Evolutionary conservation across 2,797 vertebrate species (phyloP).

Genomic region (Acanthurus tractus): DNA sequence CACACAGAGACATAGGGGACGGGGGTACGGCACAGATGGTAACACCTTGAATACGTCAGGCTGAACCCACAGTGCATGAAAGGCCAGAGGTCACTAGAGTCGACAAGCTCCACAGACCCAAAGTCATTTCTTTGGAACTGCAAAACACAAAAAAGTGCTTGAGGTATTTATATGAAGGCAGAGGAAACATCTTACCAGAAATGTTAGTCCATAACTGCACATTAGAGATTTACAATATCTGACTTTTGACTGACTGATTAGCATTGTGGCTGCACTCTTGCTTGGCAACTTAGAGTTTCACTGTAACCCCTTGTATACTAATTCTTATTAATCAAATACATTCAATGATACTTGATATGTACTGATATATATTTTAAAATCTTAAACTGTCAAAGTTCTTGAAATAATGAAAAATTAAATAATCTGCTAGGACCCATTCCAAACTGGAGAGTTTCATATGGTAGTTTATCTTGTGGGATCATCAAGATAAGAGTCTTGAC

Average conservation of each 20-base stretch:
- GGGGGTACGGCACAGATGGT: conserved; percentile 68
- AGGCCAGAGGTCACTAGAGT: conserved; percentile 73
- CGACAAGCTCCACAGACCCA: conserved; percentile 53
- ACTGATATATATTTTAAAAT: background rate
- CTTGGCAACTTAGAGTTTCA: background rate
- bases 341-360: background rate
- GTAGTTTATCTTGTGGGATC: background rate
- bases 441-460: conserved; percentile 1
- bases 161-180: background rate
- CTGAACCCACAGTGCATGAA: conserved; percentile 68
- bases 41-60: conserved; percentile 81
- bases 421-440: background rate
- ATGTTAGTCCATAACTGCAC: conserved; percentile 7
- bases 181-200: background rate
- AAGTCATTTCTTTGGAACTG: conserved; percentile 8
- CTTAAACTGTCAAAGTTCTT: background rate
- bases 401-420: background rate
- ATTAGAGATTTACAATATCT: conserved; percentile 1
- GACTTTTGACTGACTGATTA: background rate
- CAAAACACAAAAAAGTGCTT: background rate
- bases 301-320: background rate
- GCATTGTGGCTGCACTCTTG: background rate
- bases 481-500: background rate
- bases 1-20: conserved; percentile 34
- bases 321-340: background rate